phyloP scores from a whole-genome alignment of 2,113 vertebrate genomes.

The Catharus minimus region DNA sequence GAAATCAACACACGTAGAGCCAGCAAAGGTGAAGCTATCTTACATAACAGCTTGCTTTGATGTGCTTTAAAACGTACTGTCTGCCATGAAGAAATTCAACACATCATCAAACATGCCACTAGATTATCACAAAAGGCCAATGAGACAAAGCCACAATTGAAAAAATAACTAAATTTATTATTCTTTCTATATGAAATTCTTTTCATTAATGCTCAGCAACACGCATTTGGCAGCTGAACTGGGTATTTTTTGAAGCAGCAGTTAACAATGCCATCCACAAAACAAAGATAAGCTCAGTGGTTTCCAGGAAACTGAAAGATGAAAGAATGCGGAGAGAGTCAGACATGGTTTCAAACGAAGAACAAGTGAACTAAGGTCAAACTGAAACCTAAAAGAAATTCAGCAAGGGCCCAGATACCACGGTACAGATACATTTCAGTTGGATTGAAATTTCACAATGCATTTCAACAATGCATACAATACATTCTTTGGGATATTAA shows the following conservation, averaged over 20 bases:
- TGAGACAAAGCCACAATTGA: not conserved
- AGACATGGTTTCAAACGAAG: slow-evolving; percentile 60
- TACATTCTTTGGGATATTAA: slow-evolving; percentile 50
- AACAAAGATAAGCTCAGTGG: slow-evolving; percentile 73
- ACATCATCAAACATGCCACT: not conserved
- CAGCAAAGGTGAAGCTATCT: not conserved
- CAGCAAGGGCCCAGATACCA: slow-evolving; percentile 52
- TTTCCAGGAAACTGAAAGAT: slow-evolving; percentile 80
- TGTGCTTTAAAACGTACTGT: not conserved
- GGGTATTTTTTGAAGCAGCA: slow-evolving; percentile 72
- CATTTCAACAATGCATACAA: slow-evolving; percentile 58
- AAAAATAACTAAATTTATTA: slow-evolving; percentile 66
- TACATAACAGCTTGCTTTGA: not conserved
- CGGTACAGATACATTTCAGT: slow-evolving; percentile 14
- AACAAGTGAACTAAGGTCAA: slow-evolving; percentile 69
- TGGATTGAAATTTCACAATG: slow-evolving; percentile 36
- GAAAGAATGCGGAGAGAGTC: slow-evolving; percentile 75
- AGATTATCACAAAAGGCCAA: not conserved
- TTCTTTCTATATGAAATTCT: slow-evolving; percentile 83
- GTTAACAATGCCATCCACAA: slow-evolving; percentile 76
- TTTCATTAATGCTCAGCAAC: slow-evolving; percentile 83
- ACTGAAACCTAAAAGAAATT: slow-evolving; percentile 61
- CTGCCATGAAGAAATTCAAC: slow-evolving; percentile 20
- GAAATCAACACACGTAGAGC: not conserved
- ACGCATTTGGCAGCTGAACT: slow-evolving; percentile 71